phyloP scores from a whole-genome alignment of 2,113 vertebrate genomes.

The Etia nguti region DNA sequence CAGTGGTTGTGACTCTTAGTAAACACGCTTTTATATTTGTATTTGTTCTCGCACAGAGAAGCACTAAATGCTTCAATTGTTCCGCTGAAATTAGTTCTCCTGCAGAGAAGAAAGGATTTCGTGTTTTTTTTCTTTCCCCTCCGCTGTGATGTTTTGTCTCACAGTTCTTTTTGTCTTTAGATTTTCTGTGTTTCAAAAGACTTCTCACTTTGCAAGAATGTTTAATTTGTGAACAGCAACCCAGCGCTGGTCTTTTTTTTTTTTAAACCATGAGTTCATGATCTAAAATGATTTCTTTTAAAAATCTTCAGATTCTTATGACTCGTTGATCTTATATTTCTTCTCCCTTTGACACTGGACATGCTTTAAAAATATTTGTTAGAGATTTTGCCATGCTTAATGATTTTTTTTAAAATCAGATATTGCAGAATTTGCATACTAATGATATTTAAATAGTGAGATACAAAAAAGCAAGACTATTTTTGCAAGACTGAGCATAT shows the following conservation, averaged over 20 bases:
- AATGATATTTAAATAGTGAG: background rate
- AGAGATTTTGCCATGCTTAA: background rate
- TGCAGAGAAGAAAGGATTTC: background rate
- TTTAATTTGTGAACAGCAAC: background rate
- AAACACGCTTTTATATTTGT: conserved; percentile 36
- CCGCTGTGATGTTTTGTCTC: conserved; percentile 1
- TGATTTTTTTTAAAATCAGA: background rate
- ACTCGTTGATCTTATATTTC: background rate
- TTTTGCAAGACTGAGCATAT: background rate
- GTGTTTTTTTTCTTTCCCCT: background rate
- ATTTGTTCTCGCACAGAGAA: background rate
- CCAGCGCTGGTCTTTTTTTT: background rate
- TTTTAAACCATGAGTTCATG: background rate
- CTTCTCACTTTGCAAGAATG: background rate
- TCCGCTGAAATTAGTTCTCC: conserved; percentile 27
- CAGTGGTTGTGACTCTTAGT: conserved; percentile 5
- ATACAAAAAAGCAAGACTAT: background rate
- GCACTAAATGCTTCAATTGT: background rate
- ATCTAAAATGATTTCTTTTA: background rate
- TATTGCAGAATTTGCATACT: background rate
- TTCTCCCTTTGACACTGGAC: background rate
- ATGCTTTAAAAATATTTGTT: background rate
- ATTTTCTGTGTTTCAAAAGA: background rate
- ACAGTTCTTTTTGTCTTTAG: background rate
- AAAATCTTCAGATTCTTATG: background rate